A percentile compares a stretch with the other conserved stretches of the same genome.
These are phyloP conservation scores for Haliclona indistincta DNA, from an alignment of 37 sponge, comb jelly and placozoan species.

Conservation along the genomic window DNA sequence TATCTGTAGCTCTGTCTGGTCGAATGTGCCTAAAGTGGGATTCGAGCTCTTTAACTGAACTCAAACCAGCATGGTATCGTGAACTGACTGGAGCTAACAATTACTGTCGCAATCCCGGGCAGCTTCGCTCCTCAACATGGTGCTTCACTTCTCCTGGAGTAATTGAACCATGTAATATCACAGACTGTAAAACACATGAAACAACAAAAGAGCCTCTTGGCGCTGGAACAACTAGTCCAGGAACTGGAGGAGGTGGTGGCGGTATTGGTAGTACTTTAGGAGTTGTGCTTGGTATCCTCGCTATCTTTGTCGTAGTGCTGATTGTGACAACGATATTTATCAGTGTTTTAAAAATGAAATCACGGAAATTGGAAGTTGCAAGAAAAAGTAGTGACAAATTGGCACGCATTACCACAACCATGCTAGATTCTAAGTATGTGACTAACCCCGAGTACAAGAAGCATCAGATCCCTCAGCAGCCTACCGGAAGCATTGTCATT, in stretches of 20 bases:
- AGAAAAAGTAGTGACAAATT: too few relatives aligned
- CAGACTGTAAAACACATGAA: constrained; percentile 12
- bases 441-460: not conserved
- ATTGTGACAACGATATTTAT: not conserved
- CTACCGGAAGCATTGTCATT: not conserved
- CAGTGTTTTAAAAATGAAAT: not conserved
- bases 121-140: constrained; percentile 8
- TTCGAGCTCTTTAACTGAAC: not conserved
- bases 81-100: not conserved
- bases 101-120: constrained; percentile 39
- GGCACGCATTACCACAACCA: too few relatives aligned
- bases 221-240: not conserved
- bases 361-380: not conserved
- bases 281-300: not conserved
- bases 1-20: not conserved
- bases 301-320: not conserved
- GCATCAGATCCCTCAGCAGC: not conserved
- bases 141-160: constrained; percentile 8
- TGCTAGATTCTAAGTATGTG: not conserved
- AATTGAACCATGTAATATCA: constrained; percentile 22
- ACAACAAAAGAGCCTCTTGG: not conserved
- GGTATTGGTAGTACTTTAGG: not conserved
- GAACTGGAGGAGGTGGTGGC: not conserved
- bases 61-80: not conserved
- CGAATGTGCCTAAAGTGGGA: not conserved